These are phyloP conservation scores for Hydrophis major DNA, from an alignment of 2,797 vertebrate species.

Conservation along the genomic window DNA sequence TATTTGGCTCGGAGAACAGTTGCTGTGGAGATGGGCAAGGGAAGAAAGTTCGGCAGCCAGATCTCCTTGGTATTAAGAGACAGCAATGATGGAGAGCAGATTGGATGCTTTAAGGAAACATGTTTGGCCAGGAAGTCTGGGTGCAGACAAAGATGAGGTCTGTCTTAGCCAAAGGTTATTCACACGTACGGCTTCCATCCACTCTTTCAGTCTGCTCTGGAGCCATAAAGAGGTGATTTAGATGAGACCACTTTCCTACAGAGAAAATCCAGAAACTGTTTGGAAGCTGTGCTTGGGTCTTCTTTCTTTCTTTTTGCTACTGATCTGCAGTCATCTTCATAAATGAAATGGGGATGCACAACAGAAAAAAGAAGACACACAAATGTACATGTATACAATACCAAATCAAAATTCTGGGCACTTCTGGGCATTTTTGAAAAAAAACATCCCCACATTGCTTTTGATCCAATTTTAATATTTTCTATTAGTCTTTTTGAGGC, in stretches of 20 bases:
- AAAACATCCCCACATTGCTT: background rate
- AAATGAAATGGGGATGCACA: background rate
- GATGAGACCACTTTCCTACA: background rate
- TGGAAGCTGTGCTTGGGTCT: background rate
- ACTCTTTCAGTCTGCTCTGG: background rate
- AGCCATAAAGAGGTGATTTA: background rate
- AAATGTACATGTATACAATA: background rate
- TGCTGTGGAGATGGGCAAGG: slow-evolving; percentile 37
- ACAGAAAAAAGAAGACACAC: background rate
- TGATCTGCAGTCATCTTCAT: no score
- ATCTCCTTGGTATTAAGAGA: slow-evolving; percentile 8
- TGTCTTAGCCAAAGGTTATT: slow-evolving; percentile 21
- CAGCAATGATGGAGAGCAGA: slow-evolving; percentile 22
- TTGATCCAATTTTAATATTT: background rate
- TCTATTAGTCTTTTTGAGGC: background rate
- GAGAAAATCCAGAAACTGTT: background rate
- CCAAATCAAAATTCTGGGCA: background rate
- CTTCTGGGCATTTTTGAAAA: background rate
- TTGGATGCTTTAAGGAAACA: slow-evolving; percentile 13
- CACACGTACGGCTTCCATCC: background rate
- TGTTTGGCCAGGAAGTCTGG: slow-evolving; percentile 2
- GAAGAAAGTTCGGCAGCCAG: slow-evolving; percentile 46
- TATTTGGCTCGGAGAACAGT: slow-evolving; percentile 51
- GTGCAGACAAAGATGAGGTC: background rate
- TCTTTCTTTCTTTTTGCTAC: background rate